These are phyloP conservation scores for Drosophila sproati DNA, from an alignment of 1,140 invertebrate genomes.

Conservation along the genomic window DNA sequence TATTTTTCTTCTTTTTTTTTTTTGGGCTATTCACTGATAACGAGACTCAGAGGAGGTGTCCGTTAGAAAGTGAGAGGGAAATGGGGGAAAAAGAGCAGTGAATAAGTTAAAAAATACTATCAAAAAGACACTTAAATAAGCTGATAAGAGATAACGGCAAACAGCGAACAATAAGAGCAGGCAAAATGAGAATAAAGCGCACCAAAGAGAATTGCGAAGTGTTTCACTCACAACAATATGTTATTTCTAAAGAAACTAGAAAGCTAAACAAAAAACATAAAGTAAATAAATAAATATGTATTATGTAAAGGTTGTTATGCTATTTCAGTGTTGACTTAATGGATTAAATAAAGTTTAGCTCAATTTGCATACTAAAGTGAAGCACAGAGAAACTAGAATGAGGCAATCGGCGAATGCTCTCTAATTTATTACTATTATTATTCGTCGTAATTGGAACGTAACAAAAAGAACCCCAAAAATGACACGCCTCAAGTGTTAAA, in stretches of 20 bases:
- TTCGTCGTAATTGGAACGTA: slow-evolving; percentile 69
- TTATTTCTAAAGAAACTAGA: background rate
- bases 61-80: background rate
- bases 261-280: slow-evolving; percentile 7
- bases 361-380: no score
- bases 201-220: background rate
- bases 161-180: slow-evolving; percentile 4
- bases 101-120: slow-evolving; percentile 5
- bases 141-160: slow-evolving; percentile 20
- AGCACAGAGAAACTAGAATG: background rate
- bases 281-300: background rate
- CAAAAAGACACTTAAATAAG: slow-evolving; percentile 8
- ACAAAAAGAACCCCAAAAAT: slow-evolving; percentile 36
- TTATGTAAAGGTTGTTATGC: background rate
- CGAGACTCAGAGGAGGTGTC: background rate
- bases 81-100: background rate
- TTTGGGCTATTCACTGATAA: slow-evolving; percentile 27
- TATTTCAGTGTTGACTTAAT: background rate
- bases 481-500: background rate
- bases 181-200: slow-evolving; percentile 5
- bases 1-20: slow-evolving; percentile 3
- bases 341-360: background rate
- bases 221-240: background rate
- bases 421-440: slow-evolving; percentile 31
- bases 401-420: background rate